Evolutionary conservation across 2,888 invertebrate species (phyloP), one percentile per base, ranked within the genome.

Genomic region (Microchrysa polita): DNA sequence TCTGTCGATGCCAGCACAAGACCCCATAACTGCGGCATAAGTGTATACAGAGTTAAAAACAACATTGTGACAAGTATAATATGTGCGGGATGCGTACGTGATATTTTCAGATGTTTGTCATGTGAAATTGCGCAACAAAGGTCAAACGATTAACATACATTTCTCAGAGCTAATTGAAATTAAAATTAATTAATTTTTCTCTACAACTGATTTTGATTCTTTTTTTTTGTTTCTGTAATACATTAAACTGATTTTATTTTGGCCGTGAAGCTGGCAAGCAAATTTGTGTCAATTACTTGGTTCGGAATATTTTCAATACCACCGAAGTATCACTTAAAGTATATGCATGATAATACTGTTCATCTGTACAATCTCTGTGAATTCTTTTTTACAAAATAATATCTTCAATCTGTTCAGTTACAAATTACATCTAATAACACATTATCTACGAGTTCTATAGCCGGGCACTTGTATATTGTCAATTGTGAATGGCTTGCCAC

Each of bases 341-440:
- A n/a, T n/a, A n/a, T n/a, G n/a, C n/a, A n/a, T 34, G 27, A 34
- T 34, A 7, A 34, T 34, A 7, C 27, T 34, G 27, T 34, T 59
- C 59, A 59, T 59, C 23, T 22, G 23, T 23, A 59, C 23, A 23
- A 23, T n/a, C n/a, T n/a, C n/a, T n/a, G n/a, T n/a, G 12, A 59
- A 14, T 65, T 44, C 44, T 20, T 34, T 34, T 7, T 34, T 34
- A 2, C 27, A 2, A n/a, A n/a, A n/a, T n/a, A 44, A 22, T 52
- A 44, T 69, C 57, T 69, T 9, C 69, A 69, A 69, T 69, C 69
- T 69, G 42, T 42, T 14, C 65, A 48, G 20, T 20, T 20, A 69
- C 69, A 69, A 69, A 69, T 69, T 69, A 69, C 69, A 34, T 40
- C 57, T 69, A 55, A 69, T 69, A 69, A 69, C 69, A 69, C 57